Evolutionary conservation across 1,140 invertebrate species (phyloP).

Genomic region (Varroa destructor): DNA sequence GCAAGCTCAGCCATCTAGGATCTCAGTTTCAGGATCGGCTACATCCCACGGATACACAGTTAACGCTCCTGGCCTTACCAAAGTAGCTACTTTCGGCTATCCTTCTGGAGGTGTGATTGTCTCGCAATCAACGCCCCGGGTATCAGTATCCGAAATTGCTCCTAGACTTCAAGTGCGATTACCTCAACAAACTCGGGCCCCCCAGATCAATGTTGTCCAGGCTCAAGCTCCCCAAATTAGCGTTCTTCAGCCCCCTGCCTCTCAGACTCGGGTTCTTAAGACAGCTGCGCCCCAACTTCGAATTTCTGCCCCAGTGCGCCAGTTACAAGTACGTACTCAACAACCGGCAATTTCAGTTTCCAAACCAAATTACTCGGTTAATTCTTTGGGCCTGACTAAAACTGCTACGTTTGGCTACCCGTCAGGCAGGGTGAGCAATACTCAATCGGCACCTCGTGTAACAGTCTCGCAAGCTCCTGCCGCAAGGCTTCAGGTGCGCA

Average conservation of each 20-base stretch:
- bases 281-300: neutral
- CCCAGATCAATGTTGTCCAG: neutral
- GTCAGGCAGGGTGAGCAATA: neutral
- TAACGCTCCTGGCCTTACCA: constrained; percentile 19
- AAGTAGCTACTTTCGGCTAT: constrained; percentile 21
- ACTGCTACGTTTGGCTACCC: constrained; percentile 16
- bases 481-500: constrained; percentile 2
- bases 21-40: constrained; percentile 6
- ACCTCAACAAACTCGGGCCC: neutral
- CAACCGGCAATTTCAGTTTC: constrained; percentile 2
- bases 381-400: constrained; percentile 11
- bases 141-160: constrained; percentile 1
- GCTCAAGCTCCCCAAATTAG: neutral
- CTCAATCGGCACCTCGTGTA: constrained; percentile 2
- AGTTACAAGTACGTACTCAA: neutral
- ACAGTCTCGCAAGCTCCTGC: constrained; percentile 1
- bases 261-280: neutral
- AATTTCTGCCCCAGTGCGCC: neutral
- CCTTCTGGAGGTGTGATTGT: neutral
- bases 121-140: neutral
- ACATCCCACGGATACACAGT: constrained; percentile 22
- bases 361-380: neutral
- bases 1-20: neutral
- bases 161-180: constrained; percentile 10
- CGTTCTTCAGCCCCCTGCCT: neutral